Conservation (phyloP, 2,113 vertebrate genomes). For the Acinonyx jubatus region DNA sequence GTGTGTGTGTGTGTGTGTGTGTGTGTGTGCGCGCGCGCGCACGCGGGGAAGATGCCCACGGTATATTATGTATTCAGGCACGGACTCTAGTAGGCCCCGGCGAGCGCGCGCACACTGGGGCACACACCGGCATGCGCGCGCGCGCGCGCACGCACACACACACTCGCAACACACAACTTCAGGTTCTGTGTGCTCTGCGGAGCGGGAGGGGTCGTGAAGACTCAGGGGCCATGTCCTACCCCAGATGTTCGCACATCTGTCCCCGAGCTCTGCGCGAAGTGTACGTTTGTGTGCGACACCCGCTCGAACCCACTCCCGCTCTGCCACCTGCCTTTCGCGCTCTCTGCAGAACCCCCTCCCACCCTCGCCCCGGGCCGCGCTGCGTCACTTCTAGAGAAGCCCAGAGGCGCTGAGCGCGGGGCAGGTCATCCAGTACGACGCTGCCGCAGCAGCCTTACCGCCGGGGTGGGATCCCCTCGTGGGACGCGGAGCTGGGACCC, state of each 20-base stretch:
- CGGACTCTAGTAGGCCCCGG: conserved; percentile 53
- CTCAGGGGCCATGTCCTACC: conserved; percentile 9
- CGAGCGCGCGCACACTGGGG: conserved; percentile 26
- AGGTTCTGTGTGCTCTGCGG: background rate
- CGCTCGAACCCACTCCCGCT: conserved; percentile 50
- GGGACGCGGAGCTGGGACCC: background rate
- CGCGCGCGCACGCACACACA: background rate
- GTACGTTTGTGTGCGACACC: conserved; percentile 22
- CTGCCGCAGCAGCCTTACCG: background rate
- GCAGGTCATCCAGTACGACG: background rate
- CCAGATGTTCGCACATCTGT: conserved; percentile 78
- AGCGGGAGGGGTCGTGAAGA: conserved; percentile 25
- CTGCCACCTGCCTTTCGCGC: conserved; percentile 74
- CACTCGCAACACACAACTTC: conserved; percentile 26
- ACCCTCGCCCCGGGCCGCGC: background rate
- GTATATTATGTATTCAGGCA: conserved; percentile 59
- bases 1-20: background rate
- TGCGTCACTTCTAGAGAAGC: conserved; percentile 63
- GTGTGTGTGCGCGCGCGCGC: background rate
- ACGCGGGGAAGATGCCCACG: conserved; percentile 29
- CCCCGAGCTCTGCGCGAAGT: conserved; percentile 40
- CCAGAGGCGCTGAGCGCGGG: background rate
- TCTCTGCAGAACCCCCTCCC: conserved; percentile 67
- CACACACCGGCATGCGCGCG: background rate
- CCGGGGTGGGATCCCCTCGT: background rate